These are phyloP conservation scores for Tenthredo amoena DNA, from an alignment of 2,888 invertebrate genomes.

Conservation along the genomic window DNA sequence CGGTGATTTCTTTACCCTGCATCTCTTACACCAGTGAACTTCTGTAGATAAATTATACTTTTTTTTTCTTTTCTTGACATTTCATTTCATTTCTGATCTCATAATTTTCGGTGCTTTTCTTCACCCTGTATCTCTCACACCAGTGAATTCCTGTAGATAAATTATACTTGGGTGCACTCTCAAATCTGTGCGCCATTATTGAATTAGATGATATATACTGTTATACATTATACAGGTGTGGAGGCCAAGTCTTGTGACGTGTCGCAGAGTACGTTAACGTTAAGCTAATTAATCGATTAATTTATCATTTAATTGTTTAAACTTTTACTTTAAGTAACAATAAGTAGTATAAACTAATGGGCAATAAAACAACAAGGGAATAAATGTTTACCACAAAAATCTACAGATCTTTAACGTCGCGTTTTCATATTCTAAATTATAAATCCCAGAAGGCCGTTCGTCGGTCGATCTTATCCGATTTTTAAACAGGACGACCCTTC, in stretches of 20 bases:
- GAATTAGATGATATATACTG: constrained; percentile 14
- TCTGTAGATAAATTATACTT: neutral
- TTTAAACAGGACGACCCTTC: neutral
- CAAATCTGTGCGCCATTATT: constrained; percentile 4
- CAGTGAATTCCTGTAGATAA: neutral
- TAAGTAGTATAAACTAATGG: neutral
- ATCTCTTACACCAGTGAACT: neutral
- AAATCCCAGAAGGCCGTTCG: neutral
- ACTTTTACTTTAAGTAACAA: constrained; percentile 39
- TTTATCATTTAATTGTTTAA: constrained; percentile 1
- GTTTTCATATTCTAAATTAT: constrained; percentile 17
- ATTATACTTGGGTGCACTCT: neutral
- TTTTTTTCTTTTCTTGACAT: neutral
- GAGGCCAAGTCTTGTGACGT: constrained; percentile 34
- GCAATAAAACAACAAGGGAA: constrained; percentile 17
- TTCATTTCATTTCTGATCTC: neutral
- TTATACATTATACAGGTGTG: constrained; percentile 34
- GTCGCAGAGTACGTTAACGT: constrained; percentile 20
- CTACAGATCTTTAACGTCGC: constrained; percentile 18
- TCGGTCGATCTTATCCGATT: neutral
- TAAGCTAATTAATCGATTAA: neutral
- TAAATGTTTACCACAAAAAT: constrained; percentile 12
- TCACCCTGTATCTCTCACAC: neutral
- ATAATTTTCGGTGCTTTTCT: neutral
- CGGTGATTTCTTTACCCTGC: neutral